These are phyloP conservation scores for Hypercompe scribonia DNA, from an alignment of 2,888 invertebrate species.

Conservation along the genomic window DNA sequence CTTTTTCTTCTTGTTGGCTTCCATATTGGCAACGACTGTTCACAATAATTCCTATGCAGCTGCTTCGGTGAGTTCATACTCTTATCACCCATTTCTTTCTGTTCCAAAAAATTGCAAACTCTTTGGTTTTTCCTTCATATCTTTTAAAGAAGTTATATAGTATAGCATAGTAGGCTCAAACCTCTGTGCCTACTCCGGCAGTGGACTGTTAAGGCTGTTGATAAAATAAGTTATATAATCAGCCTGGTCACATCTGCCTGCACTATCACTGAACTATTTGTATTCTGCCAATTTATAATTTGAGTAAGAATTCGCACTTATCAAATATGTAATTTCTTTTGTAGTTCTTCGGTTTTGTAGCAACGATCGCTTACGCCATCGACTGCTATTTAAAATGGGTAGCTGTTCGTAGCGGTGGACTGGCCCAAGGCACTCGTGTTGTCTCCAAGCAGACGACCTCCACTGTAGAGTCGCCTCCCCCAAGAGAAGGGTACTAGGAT, in stretches of 20 bases:
- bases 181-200: no score
- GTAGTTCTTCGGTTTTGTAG: slow-evolving; percentile 95
- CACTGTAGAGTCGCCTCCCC: slow-evolving; percentile 72
- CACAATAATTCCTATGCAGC: slow-evolving; percentile 88
- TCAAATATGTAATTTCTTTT: slow-evolving; percentile 29
- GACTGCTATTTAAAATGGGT: slow-evolving; percentile 93
- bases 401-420: slow-evolving; percentile 88
- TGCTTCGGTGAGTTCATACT: slow-evolving; percentile 89
- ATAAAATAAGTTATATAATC: no score
- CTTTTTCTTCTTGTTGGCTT: slow-evolving; percentile 91
- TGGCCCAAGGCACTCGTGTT: slow-evolving; percentile 91
- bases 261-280: not conserved
- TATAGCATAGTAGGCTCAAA: no score
- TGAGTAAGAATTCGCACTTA: not conserved
- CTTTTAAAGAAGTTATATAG: no score
- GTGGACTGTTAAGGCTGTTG: no score
- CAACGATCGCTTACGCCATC: slow-evolving; percentile 91
- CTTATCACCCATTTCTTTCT: not conserved
- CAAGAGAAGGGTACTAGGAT: slow-evolving; percentile 69
- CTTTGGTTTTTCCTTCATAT: no score
- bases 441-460: slow-evolving; percentile 88
- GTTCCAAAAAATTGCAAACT: no score
- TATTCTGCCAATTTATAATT: not conserved
- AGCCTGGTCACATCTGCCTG: no score
- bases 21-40: slow-evolving; percentile 89